Evolutionary conservation across 2,888 invertebrate species (phyloP).

Genomic region (Philhelius pedissequus): DNA sequence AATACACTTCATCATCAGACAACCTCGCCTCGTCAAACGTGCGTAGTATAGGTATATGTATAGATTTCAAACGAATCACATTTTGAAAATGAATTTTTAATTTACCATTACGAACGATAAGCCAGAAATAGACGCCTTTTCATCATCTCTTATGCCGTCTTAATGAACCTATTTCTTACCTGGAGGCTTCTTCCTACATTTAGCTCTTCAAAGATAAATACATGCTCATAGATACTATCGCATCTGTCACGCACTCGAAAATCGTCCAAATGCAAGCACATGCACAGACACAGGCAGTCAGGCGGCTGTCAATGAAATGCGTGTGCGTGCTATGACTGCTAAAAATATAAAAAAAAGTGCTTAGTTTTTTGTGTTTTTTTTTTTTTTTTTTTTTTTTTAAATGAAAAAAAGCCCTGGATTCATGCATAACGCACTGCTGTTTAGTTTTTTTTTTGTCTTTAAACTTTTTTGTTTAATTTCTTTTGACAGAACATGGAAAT

Average conservation of each 20-base stretch:
- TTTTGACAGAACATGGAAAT: constrained; percentile 21
- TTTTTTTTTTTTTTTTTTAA: background rate
- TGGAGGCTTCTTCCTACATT: constrained; percentile 35
- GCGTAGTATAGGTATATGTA: background rate
- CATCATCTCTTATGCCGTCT: constrained; percentile 11
- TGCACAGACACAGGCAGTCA: constrained; percentile 8
- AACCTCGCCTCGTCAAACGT: background rate
- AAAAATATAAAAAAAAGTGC: constrained; percentile 29
- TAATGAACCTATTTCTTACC: constrained; percentile 32
- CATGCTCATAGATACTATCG: background rate
- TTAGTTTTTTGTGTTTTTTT: constrained; percentile 5
- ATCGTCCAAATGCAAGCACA: constrained; percentile 35
- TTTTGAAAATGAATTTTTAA: background rate
- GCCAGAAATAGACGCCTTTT: constrained; percentile 41
- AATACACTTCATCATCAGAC: background rate
- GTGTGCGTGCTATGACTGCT: constrained; percentile 62
- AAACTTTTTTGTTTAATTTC: no score
- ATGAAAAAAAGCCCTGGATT: background rate
- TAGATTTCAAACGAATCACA: constrained; percentile 4
- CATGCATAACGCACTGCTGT: background rate
- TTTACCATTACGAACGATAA: constrained; percentile 19
- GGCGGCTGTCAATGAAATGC: constrained; percentile 49
- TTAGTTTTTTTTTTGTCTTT: background rate
- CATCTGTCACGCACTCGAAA: constrained; percentile 17
- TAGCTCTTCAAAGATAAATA: background rate